Percentiles rank a stretch among this genome's conserved stretches.
Conservation (phyloP, 1,140 invertebrate species). For the Zaprionus taronus region DNA sequence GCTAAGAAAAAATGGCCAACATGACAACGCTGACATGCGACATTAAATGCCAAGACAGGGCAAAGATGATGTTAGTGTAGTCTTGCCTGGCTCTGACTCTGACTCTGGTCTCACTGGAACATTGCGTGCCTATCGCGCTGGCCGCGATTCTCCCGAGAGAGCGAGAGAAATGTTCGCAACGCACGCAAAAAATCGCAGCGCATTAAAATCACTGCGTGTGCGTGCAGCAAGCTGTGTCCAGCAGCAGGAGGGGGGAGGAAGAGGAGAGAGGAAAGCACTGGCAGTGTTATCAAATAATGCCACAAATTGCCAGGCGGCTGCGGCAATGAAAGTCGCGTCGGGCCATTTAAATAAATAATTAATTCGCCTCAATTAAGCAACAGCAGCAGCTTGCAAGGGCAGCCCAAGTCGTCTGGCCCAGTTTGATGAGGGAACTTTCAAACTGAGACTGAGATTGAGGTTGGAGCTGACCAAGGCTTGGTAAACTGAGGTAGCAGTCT, state of each 20-base stretch:
- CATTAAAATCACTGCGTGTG: conserved; percentile 76
- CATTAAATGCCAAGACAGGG: conserved; percentile 62
- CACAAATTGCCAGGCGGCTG: conserved; percentile 54
- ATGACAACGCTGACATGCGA: conserved; percentile 80
- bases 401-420: conserved; percentile 1
- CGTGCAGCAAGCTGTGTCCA: conserved; percentile 46
- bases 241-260: background rate
- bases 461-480: background rate
- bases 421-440: background rate
- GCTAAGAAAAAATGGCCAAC: conserved; percentile 70
- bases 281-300: conserved; percentile 71
- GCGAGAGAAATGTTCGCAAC: conserved; percentile 65
- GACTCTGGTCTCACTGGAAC: conserved; percentile 4
- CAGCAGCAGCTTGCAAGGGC: conserved; percentile 27
- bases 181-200: conserved; percentile 80
- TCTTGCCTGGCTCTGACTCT: conserved; percentile 6
- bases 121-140: conserved; percentile 57
- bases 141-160: conserved; percentile 21
- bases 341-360: conserved; percentile 84
- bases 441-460: background rate
- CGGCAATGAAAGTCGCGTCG: conserved; percentile 54
- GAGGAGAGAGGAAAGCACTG: background rate
- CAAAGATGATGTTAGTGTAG: background rate
- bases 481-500: background rate
- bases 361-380: conserved; percentile 75